Percentiles rank a stretch among this genome's conserved stretches.
Conservation (phyloP, 1,140 invertebrate species). For the Thaumatotibia leucotreta region DNA sequence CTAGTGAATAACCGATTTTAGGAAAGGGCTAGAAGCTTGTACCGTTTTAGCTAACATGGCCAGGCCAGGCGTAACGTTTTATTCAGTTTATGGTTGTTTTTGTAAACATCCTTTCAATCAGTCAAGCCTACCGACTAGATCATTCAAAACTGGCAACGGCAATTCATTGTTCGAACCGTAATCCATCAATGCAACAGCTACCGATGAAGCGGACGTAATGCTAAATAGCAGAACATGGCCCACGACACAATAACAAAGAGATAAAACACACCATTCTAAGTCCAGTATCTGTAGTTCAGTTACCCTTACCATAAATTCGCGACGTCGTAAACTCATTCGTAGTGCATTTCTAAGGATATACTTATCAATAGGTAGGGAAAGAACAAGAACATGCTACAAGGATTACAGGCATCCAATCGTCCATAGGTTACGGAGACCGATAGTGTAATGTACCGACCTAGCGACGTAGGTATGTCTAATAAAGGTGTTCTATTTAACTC, state of each 20-base stretch:
- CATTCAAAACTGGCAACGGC: neutral
- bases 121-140: neutral
- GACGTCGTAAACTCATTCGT: no score
- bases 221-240: slow-evolving; percentile 20
- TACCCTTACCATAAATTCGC: no score
- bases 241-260: slow-evolving; percentile 2
- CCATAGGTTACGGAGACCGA: no score
- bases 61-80: neutral
- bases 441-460: no score
- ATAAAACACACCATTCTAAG: neutral
- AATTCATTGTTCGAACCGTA: slow-evolving; percentile 11
- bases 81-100: neutral
- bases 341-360: no score
- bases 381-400: no score
- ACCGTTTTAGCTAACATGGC: neutral
- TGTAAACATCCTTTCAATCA: neutral
- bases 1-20: no score
- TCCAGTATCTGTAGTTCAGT: neutral
- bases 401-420: no score
- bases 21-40: no score
- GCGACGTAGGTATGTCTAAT: no score
- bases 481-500: no score
- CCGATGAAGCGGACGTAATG: slow-evolving; percentile 34
- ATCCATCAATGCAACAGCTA: slow-evolving; percentile 29
- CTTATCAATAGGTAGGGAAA: no score